Conservation (phyloP, 2,797 vertebrate genomes). For the Parauchenoglanis ngamensis region DNA sequence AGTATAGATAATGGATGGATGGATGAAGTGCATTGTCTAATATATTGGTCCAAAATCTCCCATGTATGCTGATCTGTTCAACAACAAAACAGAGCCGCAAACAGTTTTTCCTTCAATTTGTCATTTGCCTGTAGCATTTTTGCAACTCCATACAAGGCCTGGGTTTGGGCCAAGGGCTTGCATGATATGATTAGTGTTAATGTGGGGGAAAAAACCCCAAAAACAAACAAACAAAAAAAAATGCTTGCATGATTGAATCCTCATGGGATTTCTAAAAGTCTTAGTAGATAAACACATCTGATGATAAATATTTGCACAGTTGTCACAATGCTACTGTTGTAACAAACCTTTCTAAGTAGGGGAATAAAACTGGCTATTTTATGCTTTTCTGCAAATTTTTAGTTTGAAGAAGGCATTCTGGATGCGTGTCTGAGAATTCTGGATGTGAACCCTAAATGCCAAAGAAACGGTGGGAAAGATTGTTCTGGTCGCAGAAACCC, state of each 20-base stretch:
- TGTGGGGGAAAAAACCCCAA: background rate
- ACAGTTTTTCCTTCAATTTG: background rate
- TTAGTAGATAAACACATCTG: background rate
- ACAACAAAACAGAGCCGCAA: background rate
- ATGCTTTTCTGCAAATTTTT: conserved; percentile 24
- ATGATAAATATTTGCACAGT: background rate
- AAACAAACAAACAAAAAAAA: background rate
- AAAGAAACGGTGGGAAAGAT: conserved; percentile 78
- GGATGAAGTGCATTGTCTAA: no score
- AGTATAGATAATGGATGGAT: no score
- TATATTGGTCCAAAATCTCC: background rate
- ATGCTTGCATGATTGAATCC: background rate
- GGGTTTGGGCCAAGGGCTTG: background rate
- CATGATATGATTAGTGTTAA: background rate
- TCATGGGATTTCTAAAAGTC: background rate
- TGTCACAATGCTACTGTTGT: background rate
- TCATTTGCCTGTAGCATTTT: background rate
- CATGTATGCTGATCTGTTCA: background rate
- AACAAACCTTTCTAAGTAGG: background rate
- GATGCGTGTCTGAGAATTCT: conserved; percentile 83
- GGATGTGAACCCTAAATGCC: conserved; percentile 87
- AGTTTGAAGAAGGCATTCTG: conserved; percentile 91
- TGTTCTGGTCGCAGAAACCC: conserved; percentile 86
- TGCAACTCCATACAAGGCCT: background rate
- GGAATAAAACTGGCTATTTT: conserved; percentile 11